A percentile compares a stretch with the other conserved stretches of the same genome.
Evolutionary conservation across 2,113 vertebrate genomes (phyloP).

Genomic region (Lagopus muta): DNA sequence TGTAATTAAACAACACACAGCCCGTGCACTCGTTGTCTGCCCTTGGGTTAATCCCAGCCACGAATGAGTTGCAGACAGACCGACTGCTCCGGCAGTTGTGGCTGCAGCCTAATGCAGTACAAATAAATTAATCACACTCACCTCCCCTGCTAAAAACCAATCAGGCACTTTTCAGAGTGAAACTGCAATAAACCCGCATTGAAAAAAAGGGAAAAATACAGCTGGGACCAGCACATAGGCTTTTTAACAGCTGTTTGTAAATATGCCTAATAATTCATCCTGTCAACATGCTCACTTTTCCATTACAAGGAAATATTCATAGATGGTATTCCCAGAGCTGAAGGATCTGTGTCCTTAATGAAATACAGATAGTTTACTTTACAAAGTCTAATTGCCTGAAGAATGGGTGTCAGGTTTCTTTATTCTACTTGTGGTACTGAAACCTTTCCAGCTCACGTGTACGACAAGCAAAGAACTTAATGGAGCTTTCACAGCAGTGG

Average conservation of each 20-base stretch:
- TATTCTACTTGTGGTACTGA: constrained; percentile 52
- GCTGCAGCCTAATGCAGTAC: not conserved
- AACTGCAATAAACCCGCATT: constrained; percentile 19
- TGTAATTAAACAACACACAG: not conserved
- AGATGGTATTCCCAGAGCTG: constrained; percentile 45
- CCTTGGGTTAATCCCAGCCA: not conserved
- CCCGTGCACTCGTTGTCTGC: not conserved
- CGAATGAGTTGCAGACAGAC: not conserved
- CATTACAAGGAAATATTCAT: constrained; percentile 44
- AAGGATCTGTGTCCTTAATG: constrained; percentile 76
- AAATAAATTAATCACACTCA: constrained; percentile 35
- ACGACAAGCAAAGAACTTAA: constrained; percentile 58
- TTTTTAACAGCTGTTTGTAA: constrained; percentile 71
- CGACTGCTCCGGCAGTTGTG: not conserved
- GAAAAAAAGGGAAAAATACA: not conserved
- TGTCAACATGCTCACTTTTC: constrained; percentile 44
- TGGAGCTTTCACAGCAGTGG: constrained; percentile 70
- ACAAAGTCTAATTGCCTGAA: constrained; percentile 74
- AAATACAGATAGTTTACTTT: constrained; percentile 74
- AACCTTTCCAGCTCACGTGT: constrained; percentile 65
- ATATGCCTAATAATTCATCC: constrained; percentile 65
- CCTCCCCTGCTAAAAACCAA: constrained; percentile 8
- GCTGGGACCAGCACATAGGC: not conserved
- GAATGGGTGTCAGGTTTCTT: constrained; percentile 72
- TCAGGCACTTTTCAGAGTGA: not conserved